Base-by-base conservation (phyloP, 2,888 invertebrate genomes). In the Drosophila buzzatii region DNA sequence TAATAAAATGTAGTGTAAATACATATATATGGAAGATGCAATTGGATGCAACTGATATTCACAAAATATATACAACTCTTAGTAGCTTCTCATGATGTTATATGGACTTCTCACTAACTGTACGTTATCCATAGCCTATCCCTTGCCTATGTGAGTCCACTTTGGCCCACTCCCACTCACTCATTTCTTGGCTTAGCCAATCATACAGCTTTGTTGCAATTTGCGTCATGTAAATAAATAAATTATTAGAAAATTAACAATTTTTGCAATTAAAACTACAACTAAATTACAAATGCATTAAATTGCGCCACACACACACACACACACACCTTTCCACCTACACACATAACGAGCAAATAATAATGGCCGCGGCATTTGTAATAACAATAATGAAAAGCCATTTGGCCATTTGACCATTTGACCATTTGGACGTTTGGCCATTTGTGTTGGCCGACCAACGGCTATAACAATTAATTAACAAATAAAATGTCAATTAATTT, bases 401-500 rank as follows among this genome's bases (percentile, higher is more conserved):
- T 86, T 89, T 83, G 70, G 72, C 76, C 82, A 86, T 86, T 85
- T 81, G 61, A 55, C 42, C 65, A 65, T 63, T 63, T 41, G 51
- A 14, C 33, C 51, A 51, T 51, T 51, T 51, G 51, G 33, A 12
- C 65, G 61, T 63, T 60, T 41, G 49, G 49, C 49, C 49, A 49
- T 49, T 49, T 49, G 49, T 63, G 75, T 16, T 63, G 69, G 68
- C 62, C 58, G 76, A 70, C 69, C 87, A 86, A 81, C 82, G 72
- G 81, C 90, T 81, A 79, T 86, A 82, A 90, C 91, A 91, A 91
- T 92, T 92, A 91, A 92, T 92, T 91, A 92, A 90, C 91, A 91
- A 92, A 91, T 91, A 91, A 91, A 92, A 91, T 91, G 92, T 91
- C 91, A 92, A 92, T 91, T 92, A 92, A 91, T 92, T 90, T 91